These are phyloP conservation scores for Barbus barbus DNA, from an alignment of 2,113 vertebrate genomes.

Conservation along the genomic window DNA sequence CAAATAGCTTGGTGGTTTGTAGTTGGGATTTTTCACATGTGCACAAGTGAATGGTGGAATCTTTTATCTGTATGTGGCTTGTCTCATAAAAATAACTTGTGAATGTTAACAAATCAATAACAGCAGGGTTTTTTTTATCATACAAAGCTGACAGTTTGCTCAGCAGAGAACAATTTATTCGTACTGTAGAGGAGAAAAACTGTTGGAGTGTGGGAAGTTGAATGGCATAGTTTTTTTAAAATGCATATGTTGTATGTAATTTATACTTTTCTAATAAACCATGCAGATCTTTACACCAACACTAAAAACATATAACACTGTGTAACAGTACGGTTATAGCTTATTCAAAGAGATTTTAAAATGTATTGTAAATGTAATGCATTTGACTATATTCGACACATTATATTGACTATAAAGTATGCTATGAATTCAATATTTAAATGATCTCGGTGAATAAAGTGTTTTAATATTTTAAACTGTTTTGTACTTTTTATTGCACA, in stretches of 20 bases:
- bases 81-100: background rate
- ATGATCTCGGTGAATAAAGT: background rate
- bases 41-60: background rate
- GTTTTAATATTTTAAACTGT: background rate
- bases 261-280: background rate
- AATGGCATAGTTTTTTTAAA: background rate
- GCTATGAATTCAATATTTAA: background rate
- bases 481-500: background rate
- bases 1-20: background rate
- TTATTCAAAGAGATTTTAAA: background rate
- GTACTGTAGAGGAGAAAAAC: background rate
- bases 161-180: background rate
- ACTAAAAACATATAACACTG: background rate
- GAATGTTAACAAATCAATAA: conserved; percentile 24
- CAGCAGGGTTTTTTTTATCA: background rate
- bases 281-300: background rate
- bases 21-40: conserved; percentile 13
- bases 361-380: background rate
- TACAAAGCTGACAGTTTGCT: background rate
- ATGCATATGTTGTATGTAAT: background rate
- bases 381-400: background rate
- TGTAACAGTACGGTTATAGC: background rate
- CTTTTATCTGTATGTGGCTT: conserved; percentile 10
- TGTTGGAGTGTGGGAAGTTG: background rate
- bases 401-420: background rate